Evolutionary conservation across 2,113 vertebrate genomes (phyloP).

Genomic region (Leptocoma aspasia): DNA sequence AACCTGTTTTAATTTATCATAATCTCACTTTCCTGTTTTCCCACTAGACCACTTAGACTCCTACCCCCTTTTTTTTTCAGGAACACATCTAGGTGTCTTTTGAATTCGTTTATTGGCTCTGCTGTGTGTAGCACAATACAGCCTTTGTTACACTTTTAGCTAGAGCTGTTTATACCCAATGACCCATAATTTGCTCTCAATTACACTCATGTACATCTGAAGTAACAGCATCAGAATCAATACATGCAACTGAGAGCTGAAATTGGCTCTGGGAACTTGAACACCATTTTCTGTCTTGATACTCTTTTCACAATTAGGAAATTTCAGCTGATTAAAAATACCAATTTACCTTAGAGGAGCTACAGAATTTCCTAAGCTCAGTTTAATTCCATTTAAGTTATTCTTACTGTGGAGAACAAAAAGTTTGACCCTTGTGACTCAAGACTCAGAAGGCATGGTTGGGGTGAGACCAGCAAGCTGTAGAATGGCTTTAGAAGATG

Average conservation of each 20-base stretch:
- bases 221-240: neutral
- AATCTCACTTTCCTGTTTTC: conserved; percentile 71
- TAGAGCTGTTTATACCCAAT: conserved; percentile 19
- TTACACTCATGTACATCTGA: conserved; percentile 1
- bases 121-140: conserved; percentile 65
- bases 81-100: conserved; percentile 77
- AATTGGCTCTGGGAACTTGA: neutral
- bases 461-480: neutral
- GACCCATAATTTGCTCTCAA: conserved; percentile 19
- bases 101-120: conserved; percentile 70
- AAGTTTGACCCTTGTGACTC: neutral
- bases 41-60: conserved; percentile 50
- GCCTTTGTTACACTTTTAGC: conserved; percentile 69
- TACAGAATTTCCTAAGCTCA: neutral
- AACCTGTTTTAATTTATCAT: conserved; percentile 69
- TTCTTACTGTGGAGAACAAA: neutral
- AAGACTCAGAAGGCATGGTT: neutral
- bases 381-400: neutral
- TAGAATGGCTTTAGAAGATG: neutral
- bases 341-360: neutral
- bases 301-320: neutral
- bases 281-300: neutral
- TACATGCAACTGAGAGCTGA: neutral
- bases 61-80: conserved; percentile 40
- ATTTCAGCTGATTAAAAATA: neutral